A percentile compares a stretch with the other conserved stretches of the same genome.
These are phyloP conservation scores for Enteromius mattozi DNA, from an alignment of 2,797 vertebrate species.

Conservation along the genomic window DNA sequence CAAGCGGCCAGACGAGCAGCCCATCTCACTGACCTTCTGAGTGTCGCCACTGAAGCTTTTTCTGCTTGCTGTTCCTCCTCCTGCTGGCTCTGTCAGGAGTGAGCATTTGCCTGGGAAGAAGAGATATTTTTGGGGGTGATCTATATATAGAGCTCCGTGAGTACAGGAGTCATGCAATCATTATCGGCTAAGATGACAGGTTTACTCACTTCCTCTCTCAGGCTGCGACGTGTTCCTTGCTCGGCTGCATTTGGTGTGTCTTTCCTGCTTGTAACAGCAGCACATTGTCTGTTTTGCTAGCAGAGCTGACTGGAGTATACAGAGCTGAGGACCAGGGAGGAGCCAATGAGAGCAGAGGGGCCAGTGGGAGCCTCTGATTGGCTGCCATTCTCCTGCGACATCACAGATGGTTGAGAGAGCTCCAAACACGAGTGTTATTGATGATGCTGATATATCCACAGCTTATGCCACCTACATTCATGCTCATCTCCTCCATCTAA, in stretches of 20 bases:
- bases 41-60: slow-evolving; percentile 51
- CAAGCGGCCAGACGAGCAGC: slow-evolving; percentile 86
- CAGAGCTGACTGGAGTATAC: slow-evolving; percentile 70
- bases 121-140: slow-evolving; percentile 43
- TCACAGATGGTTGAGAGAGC: slow-evolving; percentile 52
- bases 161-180: neutral
- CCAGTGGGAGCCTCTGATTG: slow-evolving; percentile 63
- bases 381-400: slow-evolving; percentile 62
- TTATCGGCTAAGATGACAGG: slow-evolving; percentile 25
- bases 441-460: slow-evolving; percentile 60
- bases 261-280: slow-evolving; percentile 60
- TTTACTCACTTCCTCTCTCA: slow-evolving; percentile 65
- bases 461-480: slow-evolving; percentile 49
- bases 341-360: slow-evolving; percentile 58
- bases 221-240: slow-evolving; percentile 37
- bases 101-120: slow-evolving; percentile 68
- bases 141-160: slow-evolving; percentile 21
- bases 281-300: slow-evolving; percentile 67
- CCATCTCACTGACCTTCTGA: slow-evolving; percentile 73
- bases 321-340: slow-evolving; percentile 66
- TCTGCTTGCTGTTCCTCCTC: slow-evolving; percentile 54
- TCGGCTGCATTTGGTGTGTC: slow-evolving; percentile 60
- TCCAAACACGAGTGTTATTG: slow-evolving; percentile 50
- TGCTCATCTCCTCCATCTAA: slow-evolving; percentile 13
- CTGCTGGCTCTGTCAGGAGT: slow-evolving; percentile 43